phyloP scores from a whole-genome alignment of 2,888 invertebrate genomes.

The Spialia ferax region DNA sequence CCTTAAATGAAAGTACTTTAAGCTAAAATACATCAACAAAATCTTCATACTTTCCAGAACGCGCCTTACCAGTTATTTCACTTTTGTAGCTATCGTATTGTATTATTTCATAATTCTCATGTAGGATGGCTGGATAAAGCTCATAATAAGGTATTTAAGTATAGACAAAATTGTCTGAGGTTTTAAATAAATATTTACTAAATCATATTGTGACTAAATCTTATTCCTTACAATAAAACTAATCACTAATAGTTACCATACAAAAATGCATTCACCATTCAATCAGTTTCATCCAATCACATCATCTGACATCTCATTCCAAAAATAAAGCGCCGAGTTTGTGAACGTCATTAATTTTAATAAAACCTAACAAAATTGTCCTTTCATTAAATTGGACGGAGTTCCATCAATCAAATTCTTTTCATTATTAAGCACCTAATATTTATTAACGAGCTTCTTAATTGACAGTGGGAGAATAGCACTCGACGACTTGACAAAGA shows the following conservation, averaged over 20 bases:
- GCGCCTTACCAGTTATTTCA: too few relatives aligned
- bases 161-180: too few relatives aligned
- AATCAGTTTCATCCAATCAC: constrained; percentile 34
- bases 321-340: constrained; percentile 44
- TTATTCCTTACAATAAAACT: background rate
- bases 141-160: too few relatives aligned
- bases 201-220: background rate
- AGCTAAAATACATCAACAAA: too few relatives aligned
- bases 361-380: constrained; percentile 48
- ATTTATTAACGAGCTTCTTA: constrained; percentile 51
- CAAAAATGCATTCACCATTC: background rate
- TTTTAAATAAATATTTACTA: too few relatives aligned
- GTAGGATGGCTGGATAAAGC: too few relatives aligned
- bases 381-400: constrained; percentile 42
- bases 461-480: constrained; percentile 53
- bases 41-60: too few relatives aligned
- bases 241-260: background rate
- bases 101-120: too few relatives aligned
- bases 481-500: constrained; percentile 44
- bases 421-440: constrained; percentile 47
- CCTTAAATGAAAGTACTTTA: too few relatives aligned
- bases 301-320: constrained; percentile 44
- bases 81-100: too few relatives aligned
- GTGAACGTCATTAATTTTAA: constrained; percentile 49
- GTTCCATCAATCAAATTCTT: constrained; percentile 47